Evolutionary conservation across 2,797 vertebrate genomes (phyloP).

Genomic region (Thunnus albacares): DNA sequence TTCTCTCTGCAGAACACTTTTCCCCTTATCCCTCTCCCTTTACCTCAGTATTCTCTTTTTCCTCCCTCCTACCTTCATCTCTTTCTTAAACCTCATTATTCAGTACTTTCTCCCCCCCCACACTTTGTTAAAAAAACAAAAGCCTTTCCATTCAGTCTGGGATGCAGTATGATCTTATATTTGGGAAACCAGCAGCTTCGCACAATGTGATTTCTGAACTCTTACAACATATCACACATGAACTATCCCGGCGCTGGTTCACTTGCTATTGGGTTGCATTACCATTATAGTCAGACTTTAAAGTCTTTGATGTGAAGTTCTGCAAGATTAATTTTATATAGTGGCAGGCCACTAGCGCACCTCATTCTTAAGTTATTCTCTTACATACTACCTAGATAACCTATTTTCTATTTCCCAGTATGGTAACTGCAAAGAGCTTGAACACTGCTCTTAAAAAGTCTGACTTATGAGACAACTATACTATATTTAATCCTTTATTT

Average conservation of each 20-base stretch:
- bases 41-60: constrained; percentile 36
- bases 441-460: background rate
- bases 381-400: background rate
- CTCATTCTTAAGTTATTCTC: background rate
- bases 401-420: background rate
- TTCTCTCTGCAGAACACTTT: constrained; percentile 56
- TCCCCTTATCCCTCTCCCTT: constrained; percentile 35
- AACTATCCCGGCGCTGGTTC: background rate
- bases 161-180: constrained; percentile 2
- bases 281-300: background rate
- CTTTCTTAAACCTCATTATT: constrained; percentile 1
- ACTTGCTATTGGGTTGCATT: constrained; percentile 9
- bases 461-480: background rate
- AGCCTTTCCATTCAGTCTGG: background rate
- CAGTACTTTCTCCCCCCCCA: background rate
- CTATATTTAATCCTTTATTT: background rate
- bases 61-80: constrained; percentile 22
- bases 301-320: constrained; percentile 30
- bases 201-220: constrained; percentile 19
- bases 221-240: constrained; percentile 19
- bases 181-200: background rate
- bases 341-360: no score
- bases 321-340: background rate
- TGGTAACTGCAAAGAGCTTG: background rate
- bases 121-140: background rate